Conservation (phyloP, 2,113 vertebrate genomes). For the Cromileptes altivelis region DNA sequence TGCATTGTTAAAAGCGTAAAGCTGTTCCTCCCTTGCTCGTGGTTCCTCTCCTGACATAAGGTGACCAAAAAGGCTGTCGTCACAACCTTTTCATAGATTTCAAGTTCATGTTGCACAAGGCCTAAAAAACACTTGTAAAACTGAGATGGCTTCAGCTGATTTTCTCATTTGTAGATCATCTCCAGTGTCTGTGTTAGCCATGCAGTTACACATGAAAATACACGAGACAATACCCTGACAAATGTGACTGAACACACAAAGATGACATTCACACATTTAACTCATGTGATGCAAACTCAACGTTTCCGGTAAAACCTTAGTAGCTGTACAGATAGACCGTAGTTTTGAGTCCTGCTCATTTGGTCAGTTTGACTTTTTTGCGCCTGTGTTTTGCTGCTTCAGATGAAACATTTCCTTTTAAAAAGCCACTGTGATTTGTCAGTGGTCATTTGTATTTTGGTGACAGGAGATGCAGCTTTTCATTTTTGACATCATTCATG, state of each 20-base stretch:
- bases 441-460: background rate
- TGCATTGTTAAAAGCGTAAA: background rate
- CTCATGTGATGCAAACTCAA: background rate
- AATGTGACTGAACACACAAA: background rate
- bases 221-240: background rate
- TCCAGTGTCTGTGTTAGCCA: constrained; percentile 13
- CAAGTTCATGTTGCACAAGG: constrained; percentile 48
- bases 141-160: constrained; percentile 13
- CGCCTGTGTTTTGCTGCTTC: background rate
- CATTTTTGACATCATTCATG: background rate
- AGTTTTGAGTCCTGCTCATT: background rate
- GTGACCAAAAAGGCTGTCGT: constrained; percentile 4
- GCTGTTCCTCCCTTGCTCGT: background rate
- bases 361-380: background rate
- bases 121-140: constrained; percentile 47
- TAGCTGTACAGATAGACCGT: background rate
- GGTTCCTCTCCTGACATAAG: background rate
- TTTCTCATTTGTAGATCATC: constrained; percentile 29
- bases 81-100: constrained; percentile 64
- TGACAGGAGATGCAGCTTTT: background rate
- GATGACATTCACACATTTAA: too few species aligned
- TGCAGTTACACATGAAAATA: background rate
- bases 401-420: background rate
- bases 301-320: background rate
- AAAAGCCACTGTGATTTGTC: background rate